These are phyloP conservation scores for Microtus richardsoni DNA, from an alignment of 2,113 vertebrate genomes.

Conservation along the genomic window DNA sequence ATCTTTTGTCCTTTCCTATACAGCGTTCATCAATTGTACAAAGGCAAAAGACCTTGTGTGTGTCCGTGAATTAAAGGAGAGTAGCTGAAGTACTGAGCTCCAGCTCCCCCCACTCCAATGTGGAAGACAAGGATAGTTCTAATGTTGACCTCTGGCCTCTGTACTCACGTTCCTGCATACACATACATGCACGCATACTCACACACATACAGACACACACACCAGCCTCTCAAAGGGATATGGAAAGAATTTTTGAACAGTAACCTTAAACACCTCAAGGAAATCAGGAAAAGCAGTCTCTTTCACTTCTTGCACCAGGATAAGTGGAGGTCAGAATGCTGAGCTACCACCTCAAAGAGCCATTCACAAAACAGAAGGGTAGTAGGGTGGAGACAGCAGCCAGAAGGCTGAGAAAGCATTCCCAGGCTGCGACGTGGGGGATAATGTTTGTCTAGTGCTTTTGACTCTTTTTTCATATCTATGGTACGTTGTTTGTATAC, in stretches of 20 bases:
- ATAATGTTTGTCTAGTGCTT: fast-evolving
- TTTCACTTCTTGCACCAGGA: not conserved
- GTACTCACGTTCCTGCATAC: not conserved
- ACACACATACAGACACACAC: not conserved
- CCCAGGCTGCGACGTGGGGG: not conserved
- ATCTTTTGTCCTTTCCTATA: not conserved
- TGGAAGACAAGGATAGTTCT: not conserved
- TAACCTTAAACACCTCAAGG: not conserved
- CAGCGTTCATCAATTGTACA: not conserved
- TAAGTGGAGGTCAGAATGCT: not conserved
- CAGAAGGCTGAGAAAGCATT: not conserved
- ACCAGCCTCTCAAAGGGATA: not conserved
- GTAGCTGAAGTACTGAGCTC: not conserved
- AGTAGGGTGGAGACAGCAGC: not conserved
- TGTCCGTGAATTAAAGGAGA: not conserved
- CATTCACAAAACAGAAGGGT: not conserved
- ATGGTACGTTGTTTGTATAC: fast-evolving
- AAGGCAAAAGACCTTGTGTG: not conserved
- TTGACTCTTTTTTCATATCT: too few relatives aligned
- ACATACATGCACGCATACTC: not conserved
- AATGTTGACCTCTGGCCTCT: not conserved
- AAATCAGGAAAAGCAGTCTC: not conserved
- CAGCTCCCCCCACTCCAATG: not conserved
- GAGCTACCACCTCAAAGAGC: not conserved
- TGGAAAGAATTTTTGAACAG: not conserved